Percentiles rank a stretch among this genome's conserved stretches.
Evolutionary conservation across 2,113 vertebrate genomes (phyloP).

Genomic region (Hyperoodon ampullatus): DNA sequence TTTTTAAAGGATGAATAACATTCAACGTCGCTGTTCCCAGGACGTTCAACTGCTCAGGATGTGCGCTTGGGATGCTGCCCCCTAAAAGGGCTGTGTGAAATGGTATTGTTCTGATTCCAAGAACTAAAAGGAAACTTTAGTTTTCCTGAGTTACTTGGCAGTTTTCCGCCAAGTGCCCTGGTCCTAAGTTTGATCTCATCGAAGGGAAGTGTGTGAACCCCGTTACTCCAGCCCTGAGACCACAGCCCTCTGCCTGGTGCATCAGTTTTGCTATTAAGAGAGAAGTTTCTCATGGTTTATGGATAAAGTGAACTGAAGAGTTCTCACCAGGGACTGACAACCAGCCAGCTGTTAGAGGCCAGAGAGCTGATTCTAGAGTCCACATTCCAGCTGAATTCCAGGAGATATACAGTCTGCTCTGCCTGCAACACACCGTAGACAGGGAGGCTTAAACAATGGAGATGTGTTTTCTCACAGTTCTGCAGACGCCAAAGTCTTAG

Average conservation of each 20-base stretch:
- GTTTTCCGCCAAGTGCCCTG: background rate
- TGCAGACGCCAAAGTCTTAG: background rate
- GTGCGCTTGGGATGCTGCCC: background rate
- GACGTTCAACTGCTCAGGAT: background rate
- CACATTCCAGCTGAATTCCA: fast-evolving
- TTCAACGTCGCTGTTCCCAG: background rate
- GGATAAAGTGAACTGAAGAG: fast-evolving
- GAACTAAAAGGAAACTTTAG: background rate
- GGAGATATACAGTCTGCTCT: fast-evolving
- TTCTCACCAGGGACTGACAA: background rate
- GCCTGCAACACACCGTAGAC: background rate
- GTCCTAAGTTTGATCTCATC: background rate
- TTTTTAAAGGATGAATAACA: background rate
- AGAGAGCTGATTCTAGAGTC: background rate
- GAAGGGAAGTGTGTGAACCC: fast-evolving
- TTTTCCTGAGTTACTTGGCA: background rate
- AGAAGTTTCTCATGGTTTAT: background rate
- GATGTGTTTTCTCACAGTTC: background rate
- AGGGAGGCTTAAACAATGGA: fast-evolving
- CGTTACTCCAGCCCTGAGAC: background rate
- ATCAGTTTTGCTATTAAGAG: too few relatives aligned
- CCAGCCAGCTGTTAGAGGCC: fast-evolving
- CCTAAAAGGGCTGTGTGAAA: background rate
- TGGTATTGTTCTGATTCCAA: background rate
- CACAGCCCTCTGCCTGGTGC: fast-evolving